phyloP scores from a whole-genome alignment of 2,797 vertebrate species.

The Astyanax mexicanus region DNA sequence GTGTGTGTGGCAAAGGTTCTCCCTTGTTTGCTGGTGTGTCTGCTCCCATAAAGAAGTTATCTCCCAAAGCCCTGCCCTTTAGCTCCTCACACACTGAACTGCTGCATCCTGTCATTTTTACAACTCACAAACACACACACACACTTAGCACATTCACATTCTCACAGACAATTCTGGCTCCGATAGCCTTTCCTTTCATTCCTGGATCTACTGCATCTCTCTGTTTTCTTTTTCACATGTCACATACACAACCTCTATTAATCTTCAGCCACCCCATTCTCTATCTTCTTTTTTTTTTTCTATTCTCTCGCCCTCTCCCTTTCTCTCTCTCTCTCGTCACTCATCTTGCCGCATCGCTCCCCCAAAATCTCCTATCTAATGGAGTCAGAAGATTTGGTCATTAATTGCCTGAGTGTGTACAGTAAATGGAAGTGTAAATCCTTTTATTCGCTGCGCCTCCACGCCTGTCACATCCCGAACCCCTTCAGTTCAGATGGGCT shows the following conservation, averaged over 20 bases:
- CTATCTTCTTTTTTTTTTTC: conserved; percentile 37
- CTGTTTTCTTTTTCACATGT: conserved; percentile 49
- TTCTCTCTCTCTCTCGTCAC: conserved; percentile 30
- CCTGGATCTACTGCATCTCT: conserved; percentile 50
- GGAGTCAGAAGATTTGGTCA: conserved; percentile 77
- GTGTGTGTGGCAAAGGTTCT: background rate
- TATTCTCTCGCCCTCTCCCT: conserved; percentile 44
- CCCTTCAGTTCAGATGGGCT: conserved; percentile 61
- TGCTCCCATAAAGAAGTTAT: conserved; percentile 16
- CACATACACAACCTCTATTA: conserved; percentile 31
- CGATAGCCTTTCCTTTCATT: conserved; percentile 48
- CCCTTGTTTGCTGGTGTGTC: background rate
- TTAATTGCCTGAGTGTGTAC: conserved; percentile 82
- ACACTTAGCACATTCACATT: conserved; percentile 34
- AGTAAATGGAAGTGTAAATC: conserved; percentile 80
- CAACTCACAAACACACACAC: conserved; percentile 38
- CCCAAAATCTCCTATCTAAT: conserved; percentile 68
- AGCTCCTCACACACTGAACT: conserved; percentile 57
- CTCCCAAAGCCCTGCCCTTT: background rate
- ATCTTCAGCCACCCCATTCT: conserved; percentile 19
- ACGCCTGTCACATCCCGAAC: conserved; percentile 72
- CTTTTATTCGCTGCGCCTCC: conserved; percentile 70
- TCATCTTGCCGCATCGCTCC: conserved; percentile 52
- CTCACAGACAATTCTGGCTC: conserved; percentile 33
- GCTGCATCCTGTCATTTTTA: conserved; percentile 54